Evolutionary conservation across 2,113 vertebrate genomes (phyloP).

Genomic region (Xenopus borealis): DNA sequence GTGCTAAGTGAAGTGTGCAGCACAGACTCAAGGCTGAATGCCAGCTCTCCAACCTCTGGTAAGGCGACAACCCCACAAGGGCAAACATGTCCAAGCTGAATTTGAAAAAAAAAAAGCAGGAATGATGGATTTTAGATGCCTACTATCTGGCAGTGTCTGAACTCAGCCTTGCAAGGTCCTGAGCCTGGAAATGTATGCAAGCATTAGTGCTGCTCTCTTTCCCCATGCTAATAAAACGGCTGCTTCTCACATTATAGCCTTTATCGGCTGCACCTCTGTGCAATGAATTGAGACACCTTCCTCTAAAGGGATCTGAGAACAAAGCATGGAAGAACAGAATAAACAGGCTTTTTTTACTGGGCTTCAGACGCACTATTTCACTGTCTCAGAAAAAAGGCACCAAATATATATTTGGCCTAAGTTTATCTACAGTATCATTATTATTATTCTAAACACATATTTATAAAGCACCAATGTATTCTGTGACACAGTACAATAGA

Average conservation of each 20-base stretch:
- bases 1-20: conserved; percentile 61
- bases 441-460: too few species aligned
- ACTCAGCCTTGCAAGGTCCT: conserved; percentile 7
- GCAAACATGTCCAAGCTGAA: conserved; percentile 29
- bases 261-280: conserved; percentile 48
- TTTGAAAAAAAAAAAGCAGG: conserved; percentile 10
- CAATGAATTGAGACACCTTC: conserved; percentile 57
- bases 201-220: conserved; percentile 49
- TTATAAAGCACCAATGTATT: too few species aligned
- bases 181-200: conserved; percentile 14
- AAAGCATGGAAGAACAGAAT: conserved; percentile 56
- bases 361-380: too few species aligned
- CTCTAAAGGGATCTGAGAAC: conserved; percentile 59
- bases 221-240: conserved; percentile 14
- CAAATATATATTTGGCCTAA: too few species aligned
- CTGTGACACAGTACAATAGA: too few species aligned
- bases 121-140: conserved; percentile 45
- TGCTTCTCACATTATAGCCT: conserved; percentile 51
- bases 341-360: conserved; percentile 20
- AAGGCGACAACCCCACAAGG: conserved; percentile 53
- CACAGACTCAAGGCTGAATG: conserved; percentile 41
- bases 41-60: conserved; percentile 54
- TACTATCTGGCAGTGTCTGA: conserved; percentile 43
- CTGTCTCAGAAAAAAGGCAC: neutral
- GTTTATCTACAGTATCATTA: too few species aligned